Base-by-base conservation (phyloP, 2,797 vertebrate species). In the Percopsis omiscomaycus region DNA sequence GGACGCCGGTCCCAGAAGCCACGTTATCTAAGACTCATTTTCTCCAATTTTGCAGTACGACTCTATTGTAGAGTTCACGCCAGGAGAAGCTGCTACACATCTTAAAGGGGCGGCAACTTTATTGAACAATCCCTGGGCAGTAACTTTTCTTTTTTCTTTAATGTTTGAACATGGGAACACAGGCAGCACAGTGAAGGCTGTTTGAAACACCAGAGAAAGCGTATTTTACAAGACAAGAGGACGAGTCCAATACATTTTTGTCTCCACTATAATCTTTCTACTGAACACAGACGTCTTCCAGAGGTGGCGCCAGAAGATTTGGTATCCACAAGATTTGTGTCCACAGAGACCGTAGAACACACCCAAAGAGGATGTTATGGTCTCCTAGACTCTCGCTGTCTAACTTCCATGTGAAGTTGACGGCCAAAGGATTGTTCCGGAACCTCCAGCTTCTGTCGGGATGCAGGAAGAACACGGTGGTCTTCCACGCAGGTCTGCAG, bases 401-500 rank as follows among this genome's bases (percentile, higher is more conserved):
- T 75, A 95, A 95, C 88, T 96, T 98, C 90, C 96, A 93, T 0
- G 90, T 98, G 65, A 94, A 91, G 73, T 93, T 98, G 80, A 98
- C 96, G 0, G 94, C 95, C 12, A 98, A 96, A 77, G 95, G 96
- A 29, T 81, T 98, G 82, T 95, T 98, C 66, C 89, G 93, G 72
- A 98, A 95, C 64, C 94, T 98, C 2, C 95, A 96, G 65, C 94
- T 97, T 2, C 93, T 95, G 62, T 88, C 94, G 0, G 94, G 94
- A 77, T 95, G 94, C 89, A 91, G 91, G 87, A 96, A 94, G 78
- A 95, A 90, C 89, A 86, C 93, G 0, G 82, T 97, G 81, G 92
- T 95, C 71, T 96, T 97, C 86, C 95, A 94, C 58, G 80, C 95
- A 97, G 97, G 96, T 98, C 86, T 88, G 95, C 90, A 92, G 66